Evolutionary conservation across 1,140 invertebrate species (phyloP), one percentile per base, ranked within the genome.

Genomic region (Euura saliciscinereae): DNA sequence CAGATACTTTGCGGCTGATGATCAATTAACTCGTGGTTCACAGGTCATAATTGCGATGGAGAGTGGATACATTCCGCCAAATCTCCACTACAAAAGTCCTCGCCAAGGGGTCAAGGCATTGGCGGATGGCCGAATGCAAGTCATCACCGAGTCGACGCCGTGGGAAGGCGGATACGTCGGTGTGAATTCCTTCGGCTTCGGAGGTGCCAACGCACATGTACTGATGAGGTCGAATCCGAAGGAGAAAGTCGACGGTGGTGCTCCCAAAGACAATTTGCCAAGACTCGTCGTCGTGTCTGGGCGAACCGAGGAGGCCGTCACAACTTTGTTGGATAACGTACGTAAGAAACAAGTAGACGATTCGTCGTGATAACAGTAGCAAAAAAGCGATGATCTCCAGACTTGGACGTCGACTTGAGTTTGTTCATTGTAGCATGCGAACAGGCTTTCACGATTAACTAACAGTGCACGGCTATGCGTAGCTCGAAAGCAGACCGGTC

Each of bases 251-350:
- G 89, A 90, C 71, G 75, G 83, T 10, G 88, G 87, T 6, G 70
- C 78, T 6, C 88, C 90, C 0, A 74, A 81, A 3, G 89, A 91
- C 71, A 81, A 88, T 73, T 71, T 91, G n/a, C 91, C 91, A 2
- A 84, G 92, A 74, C 78, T 96, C n/a, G 88, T 93, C 2, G 83
- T 87, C 2, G 89, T 89, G 51, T 91, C 91, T 73, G 92, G 92
- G 28, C 88, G 94, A 74, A 94, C 93, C 44, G 89, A 94, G 79
- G 90, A 96, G 72, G 92, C 93, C 3, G 89, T 97, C 0, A 86
- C 91, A 51, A 82, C 82, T 68, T 87, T 97, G 64, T 85, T 98
- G 6, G 86, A 92, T 73, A 89, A 92, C 71, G 82, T 94, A 78
- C 79, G 83, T 79, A 5, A 0, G 28, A 28, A 28, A 28, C 28